Conservation (phyloP, 1,140 invertebrate species). For the Melitaea cinxia region DNA sequence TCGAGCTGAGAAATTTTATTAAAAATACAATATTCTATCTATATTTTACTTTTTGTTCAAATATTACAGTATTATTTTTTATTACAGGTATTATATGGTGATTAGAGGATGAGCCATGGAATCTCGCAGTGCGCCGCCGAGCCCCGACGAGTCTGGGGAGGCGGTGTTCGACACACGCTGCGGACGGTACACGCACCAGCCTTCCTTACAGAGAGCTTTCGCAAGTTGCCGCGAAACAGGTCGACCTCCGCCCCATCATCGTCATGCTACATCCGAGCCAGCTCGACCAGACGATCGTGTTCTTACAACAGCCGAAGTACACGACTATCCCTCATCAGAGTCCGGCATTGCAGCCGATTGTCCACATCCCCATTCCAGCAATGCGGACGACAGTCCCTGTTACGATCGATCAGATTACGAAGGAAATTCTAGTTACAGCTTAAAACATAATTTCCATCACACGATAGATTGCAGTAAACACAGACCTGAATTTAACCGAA, state of each 20-base stretch:
- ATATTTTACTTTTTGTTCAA: constrained; percentile 26
- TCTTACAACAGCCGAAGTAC: constrained; percentile 78
- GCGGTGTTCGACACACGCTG: constrained; percentile 70
- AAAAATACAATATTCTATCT: constrained; percentile 50
- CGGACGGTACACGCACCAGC: constrained; percentile 59
- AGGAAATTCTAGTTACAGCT: constrained; percentile 68
- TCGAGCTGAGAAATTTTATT: constrained; percentile 52
- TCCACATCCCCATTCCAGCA: constrained; percentile 68
- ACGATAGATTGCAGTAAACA: constrained; percentile 65
- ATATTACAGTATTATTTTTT: constrained; percentile 32
- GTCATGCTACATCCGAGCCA: constrained; percentile 73
- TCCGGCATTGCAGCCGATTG: constrained; percentile 77
- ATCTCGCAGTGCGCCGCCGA: constrained; percentile 78
- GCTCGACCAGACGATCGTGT: constrained; percentile 73
- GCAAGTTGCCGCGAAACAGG: constrained; percentile 67
- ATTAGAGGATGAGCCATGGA: constrained; percentile 79
- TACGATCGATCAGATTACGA: constrained; percentile 75
- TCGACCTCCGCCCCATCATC: constrained; percentile 69
- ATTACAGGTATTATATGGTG: constrained; percentile 63
- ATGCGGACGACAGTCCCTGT: constrained; percentile 71
- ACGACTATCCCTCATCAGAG: constrained; percentile 80
- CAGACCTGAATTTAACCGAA: constrained; percentile 65
- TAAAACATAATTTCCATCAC: constrained; percentile 67
- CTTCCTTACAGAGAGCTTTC: constrained; percentile 66
- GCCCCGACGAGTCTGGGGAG: constrained; percentile 78